phyloP scores from a whole-genome alignment of 2,113 vertebrate species.

The Xiphias gladius region DNA sequence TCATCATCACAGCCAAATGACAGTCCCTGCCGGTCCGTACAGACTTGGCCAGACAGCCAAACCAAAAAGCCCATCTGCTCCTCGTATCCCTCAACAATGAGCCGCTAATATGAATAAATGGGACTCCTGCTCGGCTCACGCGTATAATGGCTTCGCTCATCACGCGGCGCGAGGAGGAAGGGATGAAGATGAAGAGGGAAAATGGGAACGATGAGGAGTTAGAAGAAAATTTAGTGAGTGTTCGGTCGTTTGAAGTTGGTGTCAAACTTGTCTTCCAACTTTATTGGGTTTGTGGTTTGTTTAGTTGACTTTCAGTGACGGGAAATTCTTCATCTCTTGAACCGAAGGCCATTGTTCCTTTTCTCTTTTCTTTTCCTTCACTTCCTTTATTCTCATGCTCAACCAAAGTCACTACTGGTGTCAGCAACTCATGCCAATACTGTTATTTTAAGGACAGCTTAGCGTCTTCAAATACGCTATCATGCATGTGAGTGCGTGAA shows the following conservation, averaged over 20 bases:
- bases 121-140: constrained; percentile 54
- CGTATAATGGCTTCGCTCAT: constrained; percentile 61
- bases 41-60: constrained; percentile 56
- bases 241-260: not conserved
- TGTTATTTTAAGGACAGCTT: not conserved
- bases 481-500: too few species aligned
- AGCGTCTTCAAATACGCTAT: too few species aligned
- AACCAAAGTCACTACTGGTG: not conserved
- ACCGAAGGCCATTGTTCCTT: not conserved
- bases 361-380: not conserved
- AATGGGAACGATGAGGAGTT: not conserved
- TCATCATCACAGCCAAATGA: constrained; percentile 80
- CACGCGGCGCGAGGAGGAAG: constrained; percentile 20
- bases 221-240: not conserved
- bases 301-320: not conserved
- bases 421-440: too few species aligned
- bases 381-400: too few species aligned
- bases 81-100: constrained; percentile 70
- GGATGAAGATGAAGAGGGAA: constrained; percentile 47
- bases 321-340: not conserved
- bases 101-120: constrained; percentile 84
- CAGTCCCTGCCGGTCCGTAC: constrained; percentile 43
- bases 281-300: not conserved
- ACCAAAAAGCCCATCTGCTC: constrained; percentile 79
- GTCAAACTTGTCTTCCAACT: not conserved